These are phyloP conservation scores for Bunonema sp. DNA, from an alignment of 2,888 invertebrate species.

Conservation along the genomic window DNA sequence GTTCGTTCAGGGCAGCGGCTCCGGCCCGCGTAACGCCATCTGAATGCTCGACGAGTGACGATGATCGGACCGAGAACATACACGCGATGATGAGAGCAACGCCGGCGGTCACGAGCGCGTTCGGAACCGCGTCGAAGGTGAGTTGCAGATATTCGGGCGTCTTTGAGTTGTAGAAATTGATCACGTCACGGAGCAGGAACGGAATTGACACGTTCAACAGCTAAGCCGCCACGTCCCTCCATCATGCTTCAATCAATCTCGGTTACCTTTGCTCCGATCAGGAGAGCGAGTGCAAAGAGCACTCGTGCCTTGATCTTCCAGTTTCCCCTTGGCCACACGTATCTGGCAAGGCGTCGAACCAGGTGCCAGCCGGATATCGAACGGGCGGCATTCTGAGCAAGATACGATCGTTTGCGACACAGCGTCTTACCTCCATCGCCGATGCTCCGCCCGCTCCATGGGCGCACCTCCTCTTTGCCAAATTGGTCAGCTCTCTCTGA, in stretches of 20 bases:
- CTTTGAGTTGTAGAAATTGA: constrained; percentile 66
- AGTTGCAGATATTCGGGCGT: constrained; percentile 28
- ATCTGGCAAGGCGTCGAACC: constrained; percentile 17
- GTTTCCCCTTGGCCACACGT: constrained; percentile 58
- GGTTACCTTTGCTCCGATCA: constrained; percentile 49
- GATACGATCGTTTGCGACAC: no score
- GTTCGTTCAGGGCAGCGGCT: constrained; percentile 80
- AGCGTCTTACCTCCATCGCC: no score
- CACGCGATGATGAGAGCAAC: constrained; percentile 36
- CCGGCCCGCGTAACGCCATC: constrained; percentile 82
- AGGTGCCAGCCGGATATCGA: constrained; percentile 23
- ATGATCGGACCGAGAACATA: constrained; percentile 10
- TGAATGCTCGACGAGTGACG: no score
- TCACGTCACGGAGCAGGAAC: constrained; percentile 79
- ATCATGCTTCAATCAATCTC: not conserved
- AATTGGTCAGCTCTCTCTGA: no score
- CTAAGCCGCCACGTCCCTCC: constrained; percentile 46
- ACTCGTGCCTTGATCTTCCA: constrained; percentile 63
- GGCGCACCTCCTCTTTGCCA: no score
- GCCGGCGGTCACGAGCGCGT: constrained; percentile 30
- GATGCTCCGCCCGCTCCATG: no score
- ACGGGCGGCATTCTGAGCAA: no score
- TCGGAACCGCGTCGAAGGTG: constrained; percentile 15
- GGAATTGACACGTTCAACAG: constrained; percentile 78
- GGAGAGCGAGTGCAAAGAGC: constrained; percentile 56